Base-by-base conservation (phyloP, 92 coral and sea anemone species). In the Plumapathes pennacea region DNA sequence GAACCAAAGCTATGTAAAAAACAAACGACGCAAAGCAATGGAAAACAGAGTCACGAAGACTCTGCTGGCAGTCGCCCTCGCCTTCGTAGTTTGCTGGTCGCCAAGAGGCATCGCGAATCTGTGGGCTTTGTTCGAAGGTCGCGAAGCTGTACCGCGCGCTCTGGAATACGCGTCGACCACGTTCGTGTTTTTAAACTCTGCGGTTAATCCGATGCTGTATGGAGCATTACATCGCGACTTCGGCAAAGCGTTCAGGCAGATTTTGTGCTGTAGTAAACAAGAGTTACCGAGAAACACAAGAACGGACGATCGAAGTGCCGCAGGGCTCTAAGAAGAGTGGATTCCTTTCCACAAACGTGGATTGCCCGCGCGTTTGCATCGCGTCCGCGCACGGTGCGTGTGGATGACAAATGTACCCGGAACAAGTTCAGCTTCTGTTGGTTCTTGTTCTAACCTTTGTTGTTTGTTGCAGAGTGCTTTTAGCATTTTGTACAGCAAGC, bases 101-200 rank as follows among this genome's bases (percentile, higher is more conserved):
- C 99, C 99, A 24, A 71, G 99, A 12, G 94, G 96, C 22, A 33
- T 94, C 58, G 99, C 96, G 37, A 94, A 89, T 72, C 76, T 94
- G 14, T 89, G 99, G 92, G 96, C 99, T 28, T 74, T 85, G 29
- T 75, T 78, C 43, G 77, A 27, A 51, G 69, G 78, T 12, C 99
- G 99, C 47, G 77, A 94, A 15, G 58, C 69, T 6, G 99, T 94
- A 13, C 99, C 99, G 18, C 65, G 62, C n/a, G 78, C 82, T 37
- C 79, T 94, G 5, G 99, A 94, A 65, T 84, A 80, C 76, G 62
- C 75, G 8, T 84, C 99, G 1, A 89, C 99, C 7, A 90, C 83
- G 24, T 84, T 94, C 45, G 92, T 89, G 38, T 94, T 94, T 50
- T 54, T 80, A 46, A 89, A 89, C 69, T 79, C 84, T 32, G 89